These are phyloP conservation scores for Myotis myotis DNA, from an alignment of 2,797 vertebrate genomes.

Conservation along the genomic window DNA sequence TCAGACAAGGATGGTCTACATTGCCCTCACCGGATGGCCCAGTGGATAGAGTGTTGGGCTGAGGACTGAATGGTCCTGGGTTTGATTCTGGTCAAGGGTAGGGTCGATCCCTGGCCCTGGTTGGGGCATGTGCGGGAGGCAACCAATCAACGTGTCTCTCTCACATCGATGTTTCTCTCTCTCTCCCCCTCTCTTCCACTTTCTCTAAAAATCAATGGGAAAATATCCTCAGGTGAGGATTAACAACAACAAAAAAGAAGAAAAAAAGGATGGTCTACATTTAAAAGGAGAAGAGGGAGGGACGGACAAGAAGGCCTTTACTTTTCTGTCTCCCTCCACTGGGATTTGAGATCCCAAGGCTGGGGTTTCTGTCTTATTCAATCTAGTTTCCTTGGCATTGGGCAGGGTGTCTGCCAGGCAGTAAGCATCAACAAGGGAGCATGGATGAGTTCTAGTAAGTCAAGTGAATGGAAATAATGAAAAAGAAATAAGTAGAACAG, in stretches of 20 bases:
- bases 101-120: not conserved
- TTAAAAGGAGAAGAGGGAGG: not conserved
- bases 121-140: not conserved
- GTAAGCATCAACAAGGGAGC: too few species aligned
- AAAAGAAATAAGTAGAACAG: not conserved
- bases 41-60: too few species aligned
- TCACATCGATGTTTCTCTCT: not conserved
- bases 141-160: not conserved
- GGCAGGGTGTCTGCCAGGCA: not conserved
- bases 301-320: not conserved
- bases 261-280: not conserved
- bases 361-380: not conserved
- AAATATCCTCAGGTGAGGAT: too few species aligned
- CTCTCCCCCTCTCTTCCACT: not conserved
- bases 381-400: accelerated
- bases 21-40: not conserved
- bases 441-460: too few species aligned
- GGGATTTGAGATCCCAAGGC: not conserved
- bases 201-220: not conserved
- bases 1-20: not conserved
- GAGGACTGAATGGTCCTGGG: too few species aligned
- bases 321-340: not conserved
- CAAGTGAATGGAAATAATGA: not conserved
- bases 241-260: not conserved
- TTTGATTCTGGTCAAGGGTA: not conserved